These are phyloP conservation scores for Sparus aurata DNA, from an alignment of 2,797 vertebrate genomes.

Conservation along the genomic window DNA sequence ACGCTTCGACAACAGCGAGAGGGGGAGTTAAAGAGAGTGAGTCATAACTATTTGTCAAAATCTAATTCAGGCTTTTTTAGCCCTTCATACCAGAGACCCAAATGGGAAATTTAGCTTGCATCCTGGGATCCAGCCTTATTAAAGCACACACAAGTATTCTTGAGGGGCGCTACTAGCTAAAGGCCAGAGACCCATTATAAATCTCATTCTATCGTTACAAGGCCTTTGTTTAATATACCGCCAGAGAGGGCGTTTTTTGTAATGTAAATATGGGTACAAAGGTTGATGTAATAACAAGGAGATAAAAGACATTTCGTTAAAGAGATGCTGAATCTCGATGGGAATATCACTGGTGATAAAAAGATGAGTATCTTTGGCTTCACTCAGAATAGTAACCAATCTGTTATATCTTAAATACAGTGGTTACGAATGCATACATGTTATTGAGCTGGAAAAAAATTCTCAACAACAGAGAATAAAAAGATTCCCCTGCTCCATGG, in stretches of 20 bases:
- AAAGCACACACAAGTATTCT: conserved; percentile 58
- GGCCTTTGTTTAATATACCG: conserved; percentile 31
- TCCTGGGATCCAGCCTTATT: conserved; percentile 59
- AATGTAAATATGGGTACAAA: conserved; percentile 12
- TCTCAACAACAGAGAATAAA: too few relatives aligned
- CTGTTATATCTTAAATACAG: too few relatives aligned
- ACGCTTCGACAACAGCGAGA: conserved; percentile 16
- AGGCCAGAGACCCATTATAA: conserved; percentile 41
- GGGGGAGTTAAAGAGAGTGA: conserved; percentile 32
- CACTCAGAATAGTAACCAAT: too few relatives aligned
- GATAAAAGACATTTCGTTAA: too few relatives aligned
- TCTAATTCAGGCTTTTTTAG: conserved; percentile 41
- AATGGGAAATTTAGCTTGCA: conserved; percentile 39
- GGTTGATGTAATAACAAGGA: background rate
- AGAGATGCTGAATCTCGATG: too few relatives aligned
- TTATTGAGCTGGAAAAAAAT: too few relatives aligned
- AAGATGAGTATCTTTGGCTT: too few relatives aligned
- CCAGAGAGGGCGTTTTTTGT: conserved; percentile 18
- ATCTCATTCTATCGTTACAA: conserved; percentile 44
- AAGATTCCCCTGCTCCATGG: too few relatives aligned
- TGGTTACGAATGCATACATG: too few relatives aligned
- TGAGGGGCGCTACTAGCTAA: conserved; percentile 27
- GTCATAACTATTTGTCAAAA: conserved; percentile 50
- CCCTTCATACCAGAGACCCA: conserved; percentile 35
- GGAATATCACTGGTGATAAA: too few relatives aligned